Base-by-base conservation (phyloP, 1,140 invertebrate species). In the Dreissena polymorpha region DNA sequence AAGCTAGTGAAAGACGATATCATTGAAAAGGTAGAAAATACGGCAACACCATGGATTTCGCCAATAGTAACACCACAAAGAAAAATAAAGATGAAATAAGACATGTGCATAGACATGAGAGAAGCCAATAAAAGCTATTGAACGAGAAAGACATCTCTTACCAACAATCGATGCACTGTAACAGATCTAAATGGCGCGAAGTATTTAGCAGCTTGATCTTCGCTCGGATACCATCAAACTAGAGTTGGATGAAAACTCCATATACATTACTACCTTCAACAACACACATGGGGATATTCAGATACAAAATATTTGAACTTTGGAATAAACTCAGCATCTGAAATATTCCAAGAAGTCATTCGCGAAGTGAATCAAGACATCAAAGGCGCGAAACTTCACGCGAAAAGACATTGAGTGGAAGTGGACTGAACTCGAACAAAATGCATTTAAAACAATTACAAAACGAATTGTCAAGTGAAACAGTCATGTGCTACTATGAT, bases 21-120 rank as follows among this genome's bases (percentile, higher is more conserved):
- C 39, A 86, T 89, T 69, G 89, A 88, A 80, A 88, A 79, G 60
- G 87, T 83, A 53, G 78, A 78, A 21, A 80, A 67, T 25, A 83
- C 67, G 14, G 85, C 89, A 53, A 90, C 89, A 16, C 85, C 88
- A 10, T 90, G 88, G 89, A 80, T 90, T 18, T 89, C 88, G 18
- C 85, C 87, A n/a, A 85, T 89, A 51, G 86, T 88, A 49, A 75
- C 82, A 25, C 65, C 73, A 0, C 80, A 29, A 89, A 89, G 72
- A 82, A 86, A 21, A 81, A 82, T 49, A 51, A 57, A 21, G 64
- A 67, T 67, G 57, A 89, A 55, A 86, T 89, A 88, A 89, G 85
- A 57, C n/a, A n/a, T n/a, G n/a, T n/a, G n/a, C n/a, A n/a, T n/a
- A n/a, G n/a, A n/a, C n/a, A n/a, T n/a, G n/a, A n/a, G 86, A 49